Percentiles rank a stretch among this genome's conserved stretches.
These are phyloP conservation scores for Papilio machaon DNA, from an alignment of 1,140 invertebrate genomes.

Conservation along the genomic window DNA sequence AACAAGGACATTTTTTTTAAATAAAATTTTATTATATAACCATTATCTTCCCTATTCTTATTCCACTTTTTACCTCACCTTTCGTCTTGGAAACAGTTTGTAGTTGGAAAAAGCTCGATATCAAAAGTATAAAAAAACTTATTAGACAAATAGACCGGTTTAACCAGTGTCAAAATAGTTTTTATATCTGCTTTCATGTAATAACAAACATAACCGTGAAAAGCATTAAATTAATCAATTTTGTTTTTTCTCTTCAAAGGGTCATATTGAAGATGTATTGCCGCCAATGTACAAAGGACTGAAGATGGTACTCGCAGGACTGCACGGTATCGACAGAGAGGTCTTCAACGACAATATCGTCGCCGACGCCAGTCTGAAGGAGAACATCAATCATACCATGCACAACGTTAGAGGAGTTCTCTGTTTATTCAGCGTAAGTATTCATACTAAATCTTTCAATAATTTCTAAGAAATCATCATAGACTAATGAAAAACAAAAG, in stretches of 20 bases:
- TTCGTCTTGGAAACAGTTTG: no score
- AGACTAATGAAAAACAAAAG: no score
- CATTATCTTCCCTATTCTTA: not conserved
- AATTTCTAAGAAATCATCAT: no score
- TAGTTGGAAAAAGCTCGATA: no score
- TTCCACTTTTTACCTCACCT: no score
- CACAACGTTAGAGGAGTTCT: slow-evolving; percentile 66
- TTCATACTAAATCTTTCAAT: slow-evolving; percentile 9
- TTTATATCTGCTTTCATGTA: not conserved
- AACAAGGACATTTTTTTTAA: not conserved
- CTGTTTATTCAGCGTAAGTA: slow-evolving; percentile 72
- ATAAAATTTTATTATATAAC: no score
- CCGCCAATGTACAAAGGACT: slow-evolving; percentile 72
- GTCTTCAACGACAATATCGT: slow-evolving; percentile 56
- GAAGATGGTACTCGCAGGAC: slow-evolving; percentile 69
- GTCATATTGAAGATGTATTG: slow-evolving; percentile 59
- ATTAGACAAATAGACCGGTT: no score
- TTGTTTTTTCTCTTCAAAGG: slow-evolving; percentile 59
- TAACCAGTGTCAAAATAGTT: not conserved
- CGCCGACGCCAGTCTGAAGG: slow-evolving; percentile 57
- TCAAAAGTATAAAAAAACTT: no score
- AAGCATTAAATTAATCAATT: slow-evolving; percentile 18
- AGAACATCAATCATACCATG: slow-evolving; percentile 60
- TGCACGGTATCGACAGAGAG: slow-evolving; percentile 56
- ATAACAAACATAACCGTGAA: not conserved